Percentiles rank a stretch among this genome's conserved stretches.
These are phyloP conservation scores for Choristoneura fumiferana DNA, from an alignment of 1,140 invertebrate genomes.

Conservation along the genomic window DNA sequence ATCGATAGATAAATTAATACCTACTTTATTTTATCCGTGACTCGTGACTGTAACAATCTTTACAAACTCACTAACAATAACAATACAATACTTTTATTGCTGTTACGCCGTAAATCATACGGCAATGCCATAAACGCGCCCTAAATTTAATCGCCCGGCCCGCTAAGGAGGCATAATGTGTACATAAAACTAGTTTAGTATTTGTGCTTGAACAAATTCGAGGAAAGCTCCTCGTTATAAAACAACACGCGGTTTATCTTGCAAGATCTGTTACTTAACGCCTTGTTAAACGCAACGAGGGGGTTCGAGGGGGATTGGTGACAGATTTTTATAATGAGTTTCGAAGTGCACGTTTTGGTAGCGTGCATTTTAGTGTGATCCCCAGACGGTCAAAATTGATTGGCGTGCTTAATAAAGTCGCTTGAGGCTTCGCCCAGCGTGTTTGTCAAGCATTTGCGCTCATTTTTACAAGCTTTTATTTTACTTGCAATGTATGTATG, in stretches of 20 bases:
- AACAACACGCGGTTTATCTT: not conserved
- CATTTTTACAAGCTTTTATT: too few species aligned
- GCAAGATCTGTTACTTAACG: not conserved
- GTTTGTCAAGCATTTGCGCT: too few species aligned
- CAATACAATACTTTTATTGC: constrained; percentile 33
- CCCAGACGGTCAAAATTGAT: too few species aligned
- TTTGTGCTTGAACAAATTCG: constrained; percentile 17
- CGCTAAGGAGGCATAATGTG: constrained; percentile 27
- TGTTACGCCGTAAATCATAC: constrained; percentile 38
- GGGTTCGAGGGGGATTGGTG: too few species aligned
- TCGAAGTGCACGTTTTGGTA: too few species aligned
- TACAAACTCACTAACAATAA: not conserved
- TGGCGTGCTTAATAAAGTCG: too few species aligned
- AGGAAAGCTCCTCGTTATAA: not conserved
- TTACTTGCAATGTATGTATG: too few species aligned
- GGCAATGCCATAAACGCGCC: constrained; percentile 32
- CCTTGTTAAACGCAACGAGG: not conserved
- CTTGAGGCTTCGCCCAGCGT: too few species aligned
- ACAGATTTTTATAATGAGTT: too few species aligned
- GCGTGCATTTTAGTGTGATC: too few species aligned
- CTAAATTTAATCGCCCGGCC: constrained; percentile 39
- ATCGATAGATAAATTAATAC: too few species aligned
- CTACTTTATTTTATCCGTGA: too few species aligned
- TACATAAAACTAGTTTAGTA: constrained; percentile 26
- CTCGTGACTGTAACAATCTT: not conserved